Evolutionary conservation across 2,797 vertebrate species (phyloP).

Genomic region (Tinamus major): DNA sequence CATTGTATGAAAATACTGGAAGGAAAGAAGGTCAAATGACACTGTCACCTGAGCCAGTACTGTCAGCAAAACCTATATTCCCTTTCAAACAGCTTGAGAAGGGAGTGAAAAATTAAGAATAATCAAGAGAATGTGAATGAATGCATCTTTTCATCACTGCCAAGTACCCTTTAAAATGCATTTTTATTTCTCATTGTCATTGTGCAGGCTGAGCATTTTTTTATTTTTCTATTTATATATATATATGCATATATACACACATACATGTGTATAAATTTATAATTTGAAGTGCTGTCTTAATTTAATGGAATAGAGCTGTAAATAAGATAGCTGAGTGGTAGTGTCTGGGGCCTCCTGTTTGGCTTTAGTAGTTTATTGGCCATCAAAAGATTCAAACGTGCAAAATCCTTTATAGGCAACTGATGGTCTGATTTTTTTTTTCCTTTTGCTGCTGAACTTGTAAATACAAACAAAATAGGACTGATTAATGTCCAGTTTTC

Average conservation of each 20-base stretch:
- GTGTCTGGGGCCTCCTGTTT: slow-evolving; percentile 60
- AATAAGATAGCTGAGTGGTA: slow-evolving; percentile 74
- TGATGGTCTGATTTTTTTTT: slow-evolving; percentile 53
- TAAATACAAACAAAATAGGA: slow-evolving; percentile 74
- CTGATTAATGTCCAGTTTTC: slow-evolving; percentile 67
- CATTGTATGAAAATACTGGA: slow-evolving; percentile 10
- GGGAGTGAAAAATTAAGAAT: not conserved
- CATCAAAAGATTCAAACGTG: slow-evolving; percentile 58
- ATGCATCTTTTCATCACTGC: slow-evolving; percentile 1
- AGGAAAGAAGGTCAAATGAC: slow-evolving; percentile 1
- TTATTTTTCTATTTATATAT: not conserved
- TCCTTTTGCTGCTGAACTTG: slow-evolving; percentile 70
- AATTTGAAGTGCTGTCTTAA: slow-evolving; percentile 66
- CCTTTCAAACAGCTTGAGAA: slow-evolving; percentile 16
- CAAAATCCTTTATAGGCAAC: slow-evolving; percentile 68
- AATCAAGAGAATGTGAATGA: not conserved
- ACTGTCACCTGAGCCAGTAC: not conserved
- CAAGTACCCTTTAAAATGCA: slow-evolving; percentile 35
- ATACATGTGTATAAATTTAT: not conserved
- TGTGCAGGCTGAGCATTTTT: slow-evolving; percentile 53
- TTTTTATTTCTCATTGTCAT: slow-evolving; percentile 56
- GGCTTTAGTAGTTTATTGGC: slow-evolving; percentile 73
- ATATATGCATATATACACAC: not conserved
- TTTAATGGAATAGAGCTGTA: slow-evolving; percentile 66
- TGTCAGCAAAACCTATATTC: not conserved